These are phyloP conservation scores for Girardinichthys multiradiatus DNA, from an alignment of 2,113 vertebrate genomes.

Conservation along the genomic window DNA sequence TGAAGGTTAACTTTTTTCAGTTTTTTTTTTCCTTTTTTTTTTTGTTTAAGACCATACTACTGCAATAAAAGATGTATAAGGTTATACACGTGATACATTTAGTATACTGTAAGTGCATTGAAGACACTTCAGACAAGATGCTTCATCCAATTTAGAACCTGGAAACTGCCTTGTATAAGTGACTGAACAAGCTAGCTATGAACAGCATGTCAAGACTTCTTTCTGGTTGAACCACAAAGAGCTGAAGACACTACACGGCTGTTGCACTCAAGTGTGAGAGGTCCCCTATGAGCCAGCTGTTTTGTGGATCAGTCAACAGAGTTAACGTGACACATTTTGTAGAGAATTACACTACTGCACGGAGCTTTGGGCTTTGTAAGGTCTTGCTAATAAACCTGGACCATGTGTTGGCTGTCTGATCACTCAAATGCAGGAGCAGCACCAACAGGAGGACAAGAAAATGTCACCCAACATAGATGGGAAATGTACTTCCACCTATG, in stretches of 20 bases:
- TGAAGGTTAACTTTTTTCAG: not conserved
- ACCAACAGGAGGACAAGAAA: constrained; percentile 81
- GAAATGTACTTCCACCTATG: constrained; percentile 89
- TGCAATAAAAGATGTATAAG: not conserved
- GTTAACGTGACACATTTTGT: constrained; percentile 90
- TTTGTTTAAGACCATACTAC: not conserved
- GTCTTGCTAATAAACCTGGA: constrained; percentile 96
- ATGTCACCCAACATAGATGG: constrained; percentile 88
- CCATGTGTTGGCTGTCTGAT: constrained; percentile 92
- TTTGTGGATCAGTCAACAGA: constrained; percentile 95
- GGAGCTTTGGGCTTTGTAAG: constrained; percentile 87
- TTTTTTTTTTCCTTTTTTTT: too few relatives aligned
- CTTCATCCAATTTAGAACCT: constrained; percentile 89
- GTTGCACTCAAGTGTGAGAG: constrained; percentile 84
- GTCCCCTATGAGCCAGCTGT: constrained; percentile 88
- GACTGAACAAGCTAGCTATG: constrained; percentile 79
- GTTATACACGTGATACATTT: constrained; percentile 12
- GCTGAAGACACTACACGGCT: constrained; percentile 87
- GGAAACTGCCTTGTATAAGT: constrained; percentile 92
- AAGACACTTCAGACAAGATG: constrained; percentile 37
- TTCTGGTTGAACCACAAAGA: constrained; percentile 84
- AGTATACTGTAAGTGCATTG: constrained; percentile 38
- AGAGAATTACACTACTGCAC: constrained; percentile 89
- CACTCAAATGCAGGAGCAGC: constrained; percentile 88
- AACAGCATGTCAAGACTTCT: constrained; percentile 88